Evolutionary conservation across 2,113 vertebrate genomes (phyloP).

Genomic region (cattle (Bos taurus)): ARS-UCD2.0 NC_037349.1:9041001-9041500

Average conservation of each 20-base stretch:
- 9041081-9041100: neutral
- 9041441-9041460: neutral
- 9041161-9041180: neutral
- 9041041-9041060: neutral
- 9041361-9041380: neutral
- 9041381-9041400: neutral
- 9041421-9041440: neutral
- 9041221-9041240: fast-evolving
- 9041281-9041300: neutral
- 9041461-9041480: neutral
- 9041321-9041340: neutral
- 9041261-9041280: neutral
- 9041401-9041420: neutral
- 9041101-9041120: neutral
- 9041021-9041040: neutral
- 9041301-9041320: neutral
- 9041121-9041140: neutral
- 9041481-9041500: neutral
- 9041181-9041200: neutral
- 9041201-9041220: too few species aligned
- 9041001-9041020: neutral
- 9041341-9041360: neutral
- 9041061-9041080: neutral
- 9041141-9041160: neutral
- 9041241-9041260: fast-evolving